Evolutionary conservation across 2,113 vertebrate genomes (phyloP).

Genomic region (Pseudonaja textilis): DNA sequence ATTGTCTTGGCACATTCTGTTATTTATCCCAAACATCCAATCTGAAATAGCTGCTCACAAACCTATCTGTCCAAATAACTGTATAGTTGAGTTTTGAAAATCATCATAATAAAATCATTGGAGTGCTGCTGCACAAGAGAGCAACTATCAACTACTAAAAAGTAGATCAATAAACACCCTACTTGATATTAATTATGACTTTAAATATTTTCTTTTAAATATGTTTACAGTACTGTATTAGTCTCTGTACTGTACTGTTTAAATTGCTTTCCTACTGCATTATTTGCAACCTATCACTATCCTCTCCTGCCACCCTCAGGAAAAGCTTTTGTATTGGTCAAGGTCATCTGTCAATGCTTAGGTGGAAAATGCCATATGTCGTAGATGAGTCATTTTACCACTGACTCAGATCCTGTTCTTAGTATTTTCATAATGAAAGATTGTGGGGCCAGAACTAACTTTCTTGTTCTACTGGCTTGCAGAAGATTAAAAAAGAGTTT

Average conservation of each 20-base stretch:
- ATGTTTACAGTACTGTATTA: background rate
- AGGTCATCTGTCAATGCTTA: background rate
- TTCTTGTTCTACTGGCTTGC: background rate
- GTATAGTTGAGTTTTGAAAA: background rate
- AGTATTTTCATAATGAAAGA: background rate
- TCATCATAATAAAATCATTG: background rate
- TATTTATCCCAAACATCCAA: background rate
- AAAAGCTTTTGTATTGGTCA: background rate
- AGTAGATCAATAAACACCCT: background rate
- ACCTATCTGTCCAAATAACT: background rate
- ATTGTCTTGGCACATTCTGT: background rate
- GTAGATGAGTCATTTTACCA: background rate
- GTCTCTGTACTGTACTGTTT: background rate
- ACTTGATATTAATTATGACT: background rate
- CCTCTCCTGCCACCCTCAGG: background rate
- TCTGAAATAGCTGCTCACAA: background rate
- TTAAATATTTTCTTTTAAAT: background rate
- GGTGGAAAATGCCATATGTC: background rate
- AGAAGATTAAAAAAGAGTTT: background rate
- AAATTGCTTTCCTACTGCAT: background rate
- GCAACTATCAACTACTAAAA: background rate
- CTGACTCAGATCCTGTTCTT: constrained; percentile 1
- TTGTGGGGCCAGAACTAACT: background rate
- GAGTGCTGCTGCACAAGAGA: background rate
- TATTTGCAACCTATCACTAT: background rate